Evolutionary conservation across 2,888 invertebrate genomes (phyloP), one percentile per base, ranked within the genome.

Genomic region (Morpho helenor): DNA sequence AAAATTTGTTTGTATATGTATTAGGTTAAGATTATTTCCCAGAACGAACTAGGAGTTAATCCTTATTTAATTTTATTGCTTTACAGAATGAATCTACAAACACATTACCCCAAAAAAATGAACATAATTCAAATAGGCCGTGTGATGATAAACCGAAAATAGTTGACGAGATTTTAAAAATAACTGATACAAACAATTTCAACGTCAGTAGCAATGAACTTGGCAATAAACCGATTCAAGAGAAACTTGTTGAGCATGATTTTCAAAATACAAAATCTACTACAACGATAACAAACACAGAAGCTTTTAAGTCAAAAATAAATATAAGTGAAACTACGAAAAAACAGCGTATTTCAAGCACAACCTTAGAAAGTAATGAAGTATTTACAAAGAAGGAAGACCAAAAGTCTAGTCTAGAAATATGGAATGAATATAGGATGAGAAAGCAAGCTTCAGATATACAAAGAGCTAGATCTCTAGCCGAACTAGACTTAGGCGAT

Each of bases 401-500:
- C 9, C 42, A 39, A 8, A 6, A 31, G 9, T 39, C 56, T 1
- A 40, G 41, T 10, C 23, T 46, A 10, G 53, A 58, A 48, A 49
- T 58, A 23, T 58, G 40, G 40, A 53, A 52, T 8, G 53, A 58
- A 23, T 58, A 56, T 8, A 62, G 50, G 9, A 44, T 49, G 22
- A 58, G 61, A 44, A 62, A 55, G n/a, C 57, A 62, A 22, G 68
- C 66, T 58, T 8, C 44, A 9, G 68, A 75, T 43, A 55, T 70
- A 6, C 71, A 63, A 39, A 64, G 65, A 49, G 65, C 70, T 0
- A 81, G 78, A 50, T 84, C 84, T 2, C 56, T 80, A 3, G 86
- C 79, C 1, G 86, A 83, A 44, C 41, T 77, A n/a, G 79, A 85
- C 60, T 62, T 83, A 57, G 82, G 79, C 0, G 76, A 82, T 41